These are phyloP conservation scores for Ophion costatus DNA, from an alignment of 2,888 invertebrate species.

Conservation along the genomic window DNA sequence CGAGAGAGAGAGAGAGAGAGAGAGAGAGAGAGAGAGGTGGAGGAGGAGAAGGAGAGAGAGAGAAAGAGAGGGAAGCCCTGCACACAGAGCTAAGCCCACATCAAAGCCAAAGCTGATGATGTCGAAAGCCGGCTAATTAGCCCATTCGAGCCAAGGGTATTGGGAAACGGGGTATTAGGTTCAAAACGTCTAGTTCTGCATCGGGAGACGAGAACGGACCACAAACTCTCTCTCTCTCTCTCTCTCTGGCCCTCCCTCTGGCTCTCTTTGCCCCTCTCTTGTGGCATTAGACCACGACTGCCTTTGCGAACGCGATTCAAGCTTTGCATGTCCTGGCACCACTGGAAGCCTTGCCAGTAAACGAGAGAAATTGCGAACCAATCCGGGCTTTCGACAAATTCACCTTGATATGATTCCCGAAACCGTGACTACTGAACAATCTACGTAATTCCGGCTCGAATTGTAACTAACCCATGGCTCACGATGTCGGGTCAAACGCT, in stretches of 20 bases:
- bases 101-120: slow-evolving; percentile 78
- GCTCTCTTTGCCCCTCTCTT: slow-evolving; percentile 13
- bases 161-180: slow-evolving; percentile 57
- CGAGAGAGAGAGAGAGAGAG: slow-evolving; percentile 66
- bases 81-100: slow-evolving; percentile 68
- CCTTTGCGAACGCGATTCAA: slow-evolving; percentile 15
- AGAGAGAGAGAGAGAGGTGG: slow-evolving; percentile 63
- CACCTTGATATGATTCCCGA: neutral
- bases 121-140: slow-evolving; percentile 80
- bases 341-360: neutral
- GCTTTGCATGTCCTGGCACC: neutral
- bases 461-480: neutral
- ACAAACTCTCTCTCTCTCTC: slow-evolving; percentile 40
- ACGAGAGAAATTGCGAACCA: neutral
- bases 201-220: slow-evolving; percentile 29
- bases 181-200: slow-evolving; percentile 33
- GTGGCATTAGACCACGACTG: slow-evolving; percentile 5
- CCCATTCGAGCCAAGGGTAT: slow-evolving; percentile 72
- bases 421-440: neutral
- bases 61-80: slow-evolving; percentile 24
- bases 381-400: neutral
- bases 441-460: neutral
- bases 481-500: neutral
- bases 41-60: slow-evolving; percentile 54
- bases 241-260: slow-evolving; percentile 11